phyloP scores from a whole-genome alignment of 2,888 invertebrate genomes.

The Platerodrilus igneus region DNA sequence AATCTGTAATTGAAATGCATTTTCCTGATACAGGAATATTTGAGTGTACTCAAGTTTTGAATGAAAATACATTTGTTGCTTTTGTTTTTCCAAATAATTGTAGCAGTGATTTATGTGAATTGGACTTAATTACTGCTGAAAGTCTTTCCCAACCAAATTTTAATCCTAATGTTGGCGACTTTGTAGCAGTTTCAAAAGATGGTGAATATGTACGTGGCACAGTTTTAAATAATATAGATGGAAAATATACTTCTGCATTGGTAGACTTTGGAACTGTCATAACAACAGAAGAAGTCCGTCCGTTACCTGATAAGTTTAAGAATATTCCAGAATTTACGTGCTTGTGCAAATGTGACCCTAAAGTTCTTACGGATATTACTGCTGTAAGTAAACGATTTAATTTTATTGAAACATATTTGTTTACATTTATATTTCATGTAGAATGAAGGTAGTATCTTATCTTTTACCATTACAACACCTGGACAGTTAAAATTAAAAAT shows the following conservation, averaged over 20 bases:
- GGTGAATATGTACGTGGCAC: conserved; percentile 23
- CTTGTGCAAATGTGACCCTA: conserved; percentile 11
- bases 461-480: neutral
- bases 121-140: conserved; percentile 13
- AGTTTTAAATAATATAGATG: conserved; percentile 15
- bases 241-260: conserved; percentile 22
- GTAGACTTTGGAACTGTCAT: conserved; percentile 27
- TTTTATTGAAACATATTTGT: neutral
- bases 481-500: neutral
- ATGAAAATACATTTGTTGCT: conserved; percentile 14
- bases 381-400: neutral
- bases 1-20: conserved; percentile 8
- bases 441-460: neutral
- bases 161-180: conserved; percentile 23
- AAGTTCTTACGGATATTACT: conserved; percentile 1
- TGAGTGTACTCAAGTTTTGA: conserved; percentile 7
- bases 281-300: conserved; percentile 14
- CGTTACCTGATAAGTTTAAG: conserved; percentile 16
- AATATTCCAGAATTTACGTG: conserved; percentile 27
- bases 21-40: conserved; percentile 9
- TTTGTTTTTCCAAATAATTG: conserved; percentile 8
- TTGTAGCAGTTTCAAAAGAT: conserved; percentile 17
- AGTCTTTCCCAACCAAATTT: conserved; percentile 10
- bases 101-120: conserved; percentile 3
- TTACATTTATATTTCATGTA: neutral